Conservation (phyloP, 2,113 vertebrate species). For the Oreotragus oreotragus region DNA sequence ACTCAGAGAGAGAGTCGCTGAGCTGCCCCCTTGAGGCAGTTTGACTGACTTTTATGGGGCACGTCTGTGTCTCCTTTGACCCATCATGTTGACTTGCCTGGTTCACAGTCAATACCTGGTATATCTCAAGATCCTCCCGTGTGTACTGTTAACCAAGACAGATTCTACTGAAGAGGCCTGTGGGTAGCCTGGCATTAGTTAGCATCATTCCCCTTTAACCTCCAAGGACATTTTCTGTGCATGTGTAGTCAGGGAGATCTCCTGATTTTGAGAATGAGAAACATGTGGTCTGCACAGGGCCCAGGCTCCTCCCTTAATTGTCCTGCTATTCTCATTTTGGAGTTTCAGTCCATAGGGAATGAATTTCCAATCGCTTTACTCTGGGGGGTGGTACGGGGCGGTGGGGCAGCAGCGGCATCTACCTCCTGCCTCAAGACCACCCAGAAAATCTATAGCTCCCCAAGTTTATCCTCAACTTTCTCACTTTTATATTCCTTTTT, state of each 20-base stretch:
- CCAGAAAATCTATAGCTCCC: neutral
- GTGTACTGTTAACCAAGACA: neutral
- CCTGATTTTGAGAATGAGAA: neutral
- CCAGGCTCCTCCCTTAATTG: neutral
- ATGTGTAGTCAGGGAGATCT: neutral
- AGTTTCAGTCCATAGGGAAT: neutral
- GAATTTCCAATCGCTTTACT: neutral
- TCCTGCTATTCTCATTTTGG: neutral
- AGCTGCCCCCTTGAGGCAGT: neutral
- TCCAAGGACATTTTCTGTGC: neutral
- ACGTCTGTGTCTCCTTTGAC: neutral
- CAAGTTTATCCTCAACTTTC: neutral
- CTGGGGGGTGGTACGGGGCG: rapidly evolving
- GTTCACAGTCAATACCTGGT: neutral
- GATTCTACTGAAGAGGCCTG: neutral
- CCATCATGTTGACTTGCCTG: neutral
- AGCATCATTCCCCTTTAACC: neutral
- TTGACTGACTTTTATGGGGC: neutral
- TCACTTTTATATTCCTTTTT: neutral
- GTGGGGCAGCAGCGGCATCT: neutral
- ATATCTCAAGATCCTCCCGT: neutral
- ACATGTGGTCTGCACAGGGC: neutral
- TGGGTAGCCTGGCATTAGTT: neutral
- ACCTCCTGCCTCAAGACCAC: neutral
- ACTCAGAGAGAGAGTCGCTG: neutral